phyloP scores from a whole-genome alignment of 2,797 vertebrate species.

The Sparus aurata region DNA sequence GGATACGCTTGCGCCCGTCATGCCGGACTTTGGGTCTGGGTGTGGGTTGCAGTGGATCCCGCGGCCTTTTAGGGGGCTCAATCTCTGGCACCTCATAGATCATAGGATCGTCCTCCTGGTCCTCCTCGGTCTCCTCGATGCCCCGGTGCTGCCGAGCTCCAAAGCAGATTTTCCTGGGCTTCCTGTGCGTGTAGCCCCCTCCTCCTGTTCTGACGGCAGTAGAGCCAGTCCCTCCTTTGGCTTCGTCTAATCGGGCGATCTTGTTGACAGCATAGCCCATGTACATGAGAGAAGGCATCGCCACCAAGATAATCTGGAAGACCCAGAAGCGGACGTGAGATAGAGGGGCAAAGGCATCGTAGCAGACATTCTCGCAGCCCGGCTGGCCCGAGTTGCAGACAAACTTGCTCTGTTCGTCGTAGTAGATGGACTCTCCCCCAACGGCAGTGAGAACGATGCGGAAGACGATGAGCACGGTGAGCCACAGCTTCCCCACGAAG shows the following conservation, averaged over 20 bases:
- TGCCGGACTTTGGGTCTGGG: slow-evolving; percentile 90
- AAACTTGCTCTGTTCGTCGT: slow-evolving; percentile 98
- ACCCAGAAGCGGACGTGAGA: slow-evolving; percentile 99
- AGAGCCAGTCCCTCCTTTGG: slow-evolving; percentile 75
- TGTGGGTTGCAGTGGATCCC: slow-evolving; percentile 89
- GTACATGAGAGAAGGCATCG: slow-evolving; percentile 96
- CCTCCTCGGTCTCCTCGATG: slow-evolving; percentile 84
- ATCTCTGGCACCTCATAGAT: slow-evolving; percentile 95
- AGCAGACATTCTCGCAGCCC: slow-evolving; percentile 98
- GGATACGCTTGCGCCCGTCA: slow-evolving; percentile 92
- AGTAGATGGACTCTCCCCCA: slow-evolving; percentile 99
- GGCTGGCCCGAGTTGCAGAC: slow-evolving; percentile 98
- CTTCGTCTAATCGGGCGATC: slow-evolving; percentile 92
- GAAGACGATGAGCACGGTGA: slow-evolving; percentile 96
- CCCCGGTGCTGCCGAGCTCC: slow-evolving; percentile 84
- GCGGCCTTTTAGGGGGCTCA: slow-evolving; percentile 84
- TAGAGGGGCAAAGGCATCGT: slow-evolving; percentile 95
- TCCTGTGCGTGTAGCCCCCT: slow-evolving; percentile 89
- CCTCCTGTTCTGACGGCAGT: slow-evolving; percentile 77
- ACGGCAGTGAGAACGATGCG: slow-evolving; percentile 98
- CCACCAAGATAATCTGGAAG: slow-evolving; percentile 97
- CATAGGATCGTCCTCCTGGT: slow-evolving; percentile 91
- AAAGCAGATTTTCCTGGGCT: slow-evolving; percentile 87
- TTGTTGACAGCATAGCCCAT: slow-evolving; percentile 96
- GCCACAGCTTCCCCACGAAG: slow-evolving; percentile 99